phyloP scores from a whole-genome alignment of 2,797 vertebrate genomes.

The Pseudochirops cupreus region DNA sequence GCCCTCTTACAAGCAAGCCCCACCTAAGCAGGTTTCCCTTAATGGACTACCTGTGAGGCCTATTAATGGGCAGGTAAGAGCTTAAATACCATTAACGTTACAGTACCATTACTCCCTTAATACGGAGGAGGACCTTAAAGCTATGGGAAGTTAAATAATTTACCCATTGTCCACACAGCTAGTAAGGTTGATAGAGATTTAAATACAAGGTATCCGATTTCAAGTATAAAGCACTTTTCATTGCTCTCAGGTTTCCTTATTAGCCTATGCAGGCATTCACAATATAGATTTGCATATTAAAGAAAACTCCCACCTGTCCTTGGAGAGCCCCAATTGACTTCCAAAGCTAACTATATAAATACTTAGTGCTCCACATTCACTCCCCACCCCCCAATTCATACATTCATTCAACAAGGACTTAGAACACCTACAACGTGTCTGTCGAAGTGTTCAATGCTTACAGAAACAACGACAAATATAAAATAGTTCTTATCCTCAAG shows the following conservation, averaged over 20 bases:
- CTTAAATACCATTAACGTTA: too few species aligned
- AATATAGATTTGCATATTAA: not conserved
- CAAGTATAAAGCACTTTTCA: not conserved
- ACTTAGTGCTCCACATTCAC: not conserved
- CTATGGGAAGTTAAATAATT: not conserved
- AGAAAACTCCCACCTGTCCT: not conserved
- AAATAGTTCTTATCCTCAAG: not conserved
- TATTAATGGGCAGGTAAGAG: too few species aligned
- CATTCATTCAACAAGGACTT: not conserved
- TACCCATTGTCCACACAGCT: not conserved
- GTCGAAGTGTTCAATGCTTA: not conserved
- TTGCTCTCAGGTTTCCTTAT: not conserved
- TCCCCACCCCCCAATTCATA: not conserved
- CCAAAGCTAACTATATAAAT: not conserved
- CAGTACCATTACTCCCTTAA: not conserved
- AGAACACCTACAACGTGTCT: not conserved
- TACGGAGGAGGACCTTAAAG: slow-evolving; percentile 35
- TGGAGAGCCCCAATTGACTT: not conserved
- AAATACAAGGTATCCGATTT: not conserved
- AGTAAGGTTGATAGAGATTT: not conserved
- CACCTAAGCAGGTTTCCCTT: too few species aligned
- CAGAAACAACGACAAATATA: not conserved
- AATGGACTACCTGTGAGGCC: too few species aligned
- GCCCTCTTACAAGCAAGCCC: too few species aligned
- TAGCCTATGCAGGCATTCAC: not conserved